Conservation (phyloP, 2,113 vertebrate genomes). For the Cathartes aura region DNA sequence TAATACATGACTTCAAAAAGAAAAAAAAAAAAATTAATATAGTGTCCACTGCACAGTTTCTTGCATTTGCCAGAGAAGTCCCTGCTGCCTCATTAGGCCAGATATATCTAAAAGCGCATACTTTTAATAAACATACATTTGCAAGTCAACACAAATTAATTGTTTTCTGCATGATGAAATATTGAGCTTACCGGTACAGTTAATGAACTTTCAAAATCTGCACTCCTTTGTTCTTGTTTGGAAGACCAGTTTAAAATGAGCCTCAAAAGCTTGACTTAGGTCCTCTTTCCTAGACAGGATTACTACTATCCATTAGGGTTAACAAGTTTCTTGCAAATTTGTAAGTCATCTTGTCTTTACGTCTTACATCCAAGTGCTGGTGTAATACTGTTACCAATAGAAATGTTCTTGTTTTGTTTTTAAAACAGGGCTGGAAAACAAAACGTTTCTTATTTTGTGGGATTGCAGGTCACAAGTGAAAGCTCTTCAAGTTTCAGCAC, state of each 20-base stretch:
- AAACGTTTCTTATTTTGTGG: neutral
- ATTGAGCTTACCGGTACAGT: neutral
- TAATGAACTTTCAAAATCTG: neutral
- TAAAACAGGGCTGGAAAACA: neutral
- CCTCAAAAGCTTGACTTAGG: neutral
- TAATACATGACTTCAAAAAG: neutral
- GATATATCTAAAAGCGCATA: neutral
- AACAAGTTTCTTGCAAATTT: neutral
- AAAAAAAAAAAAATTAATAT: neutral
- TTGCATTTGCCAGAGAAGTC: neutral
- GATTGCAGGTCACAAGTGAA: neutral
- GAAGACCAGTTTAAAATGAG: neutral
- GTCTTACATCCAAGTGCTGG: neutral
- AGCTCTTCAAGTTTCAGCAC: neutral
- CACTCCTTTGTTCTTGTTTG: neutral
- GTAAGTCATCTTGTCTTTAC: neutral
- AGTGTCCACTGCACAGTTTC: neutral
- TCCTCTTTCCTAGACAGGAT: neutral
- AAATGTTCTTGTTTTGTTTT: neutral
- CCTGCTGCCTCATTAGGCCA: neutral
- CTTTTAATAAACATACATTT: neutral
- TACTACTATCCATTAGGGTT: neutral
- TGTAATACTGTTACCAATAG: neutral
- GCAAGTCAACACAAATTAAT: neutral
- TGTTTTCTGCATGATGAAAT: neutral